These are phyloP conservation scores for Micronycteris hirsuta DNA, from an alignment of 2,113 vertebrate species.

Conservation along the genomic window DNA sequence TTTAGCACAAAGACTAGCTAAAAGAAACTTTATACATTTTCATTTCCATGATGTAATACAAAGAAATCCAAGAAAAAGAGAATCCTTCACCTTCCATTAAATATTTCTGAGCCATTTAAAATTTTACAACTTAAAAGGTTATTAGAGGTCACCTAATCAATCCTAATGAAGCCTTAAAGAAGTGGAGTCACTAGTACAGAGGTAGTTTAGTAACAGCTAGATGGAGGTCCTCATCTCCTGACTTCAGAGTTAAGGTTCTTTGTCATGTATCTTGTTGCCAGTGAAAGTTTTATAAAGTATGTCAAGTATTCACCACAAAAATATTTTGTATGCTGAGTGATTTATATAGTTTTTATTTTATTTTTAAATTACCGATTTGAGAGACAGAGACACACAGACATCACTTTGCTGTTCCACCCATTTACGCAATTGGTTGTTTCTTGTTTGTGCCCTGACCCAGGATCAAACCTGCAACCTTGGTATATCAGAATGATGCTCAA, in stretches of 20 bases:
- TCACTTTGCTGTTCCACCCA: too few relatives aligned
- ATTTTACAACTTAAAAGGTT: not conserved
- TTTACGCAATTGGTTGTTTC: too few relatives aligned
- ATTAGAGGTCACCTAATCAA: not conserved
- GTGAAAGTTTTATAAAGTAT: not conserved
- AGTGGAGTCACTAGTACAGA: not conserved
- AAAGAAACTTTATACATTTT: not conserved
- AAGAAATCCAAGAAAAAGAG: not conserved
- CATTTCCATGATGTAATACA: not conserved
- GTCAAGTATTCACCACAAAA: constrained; percentile 13
- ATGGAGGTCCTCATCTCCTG: not conserved
- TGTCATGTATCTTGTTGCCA: not conserved
- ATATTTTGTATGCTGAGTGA: not conserved
- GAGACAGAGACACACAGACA: too few relatives aligned
- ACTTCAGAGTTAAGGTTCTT: not conserved
- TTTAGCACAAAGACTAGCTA: not conserved
- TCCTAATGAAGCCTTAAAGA: not conserved
- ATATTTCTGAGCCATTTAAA: not conserved
- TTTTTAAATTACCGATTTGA: too few relatives aligned
- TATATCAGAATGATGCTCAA: too few relatives aligned
- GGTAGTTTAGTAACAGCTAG: not conserved
- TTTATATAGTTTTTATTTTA: too few relatives aligned
- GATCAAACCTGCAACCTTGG: too few relatives aligned
- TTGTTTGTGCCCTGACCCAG: too few relatives aligned
- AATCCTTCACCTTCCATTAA: constrained; percentile 6